Percentiles rank a stretch among this genome's conserved stretches.
These are phyloP conservation scores for Mustela nigripes DNA, from an alignment of 2,113 vertebrate species.

Conservation along the genomic window DNA sequence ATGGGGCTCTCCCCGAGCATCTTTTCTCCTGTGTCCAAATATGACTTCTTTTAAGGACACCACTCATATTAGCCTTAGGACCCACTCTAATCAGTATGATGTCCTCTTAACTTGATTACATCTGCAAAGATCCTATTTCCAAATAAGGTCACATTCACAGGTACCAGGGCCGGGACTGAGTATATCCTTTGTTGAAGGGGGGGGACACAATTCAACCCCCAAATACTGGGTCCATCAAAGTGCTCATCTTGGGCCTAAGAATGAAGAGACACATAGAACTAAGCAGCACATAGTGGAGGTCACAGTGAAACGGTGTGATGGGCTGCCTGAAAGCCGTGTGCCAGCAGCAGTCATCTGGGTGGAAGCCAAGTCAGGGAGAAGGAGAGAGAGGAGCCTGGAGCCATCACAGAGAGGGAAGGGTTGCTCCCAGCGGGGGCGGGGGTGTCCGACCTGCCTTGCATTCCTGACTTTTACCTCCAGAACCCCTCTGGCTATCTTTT, in stretches of 20 bases:
- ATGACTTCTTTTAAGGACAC: conserved; percentile 18
- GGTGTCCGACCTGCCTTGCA: neutral
- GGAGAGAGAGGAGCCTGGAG: neutral
- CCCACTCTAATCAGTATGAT: neutral
- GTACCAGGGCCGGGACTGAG: neutral
- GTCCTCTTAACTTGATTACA: neutral
- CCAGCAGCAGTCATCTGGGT: neutral
- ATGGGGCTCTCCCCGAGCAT: neutral
- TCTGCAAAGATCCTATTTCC: conserved; percentile 18
- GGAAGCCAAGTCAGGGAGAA: neutral
- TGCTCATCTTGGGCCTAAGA: neutral
- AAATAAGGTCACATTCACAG: neutral
- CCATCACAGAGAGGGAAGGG: neutral
- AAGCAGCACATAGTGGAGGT: neutral
- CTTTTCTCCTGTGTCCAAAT: neutral
- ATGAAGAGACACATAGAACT: neutral
- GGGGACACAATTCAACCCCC: neutral
- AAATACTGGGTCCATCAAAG: neutral
- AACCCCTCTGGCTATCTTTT: neutral
- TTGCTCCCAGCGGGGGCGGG: rapidly evolving
- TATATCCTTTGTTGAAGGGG: neutral
- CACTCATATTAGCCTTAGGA: neutral
- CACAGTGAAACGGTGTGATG: neutral
- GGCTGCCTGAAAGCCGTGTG: neutral
- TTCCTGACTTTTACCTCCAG: neutral